Base-by-base conservation (phyloP, 2,113 vertebrate genomes). In the Scytalopus superciliaris region DNA sequence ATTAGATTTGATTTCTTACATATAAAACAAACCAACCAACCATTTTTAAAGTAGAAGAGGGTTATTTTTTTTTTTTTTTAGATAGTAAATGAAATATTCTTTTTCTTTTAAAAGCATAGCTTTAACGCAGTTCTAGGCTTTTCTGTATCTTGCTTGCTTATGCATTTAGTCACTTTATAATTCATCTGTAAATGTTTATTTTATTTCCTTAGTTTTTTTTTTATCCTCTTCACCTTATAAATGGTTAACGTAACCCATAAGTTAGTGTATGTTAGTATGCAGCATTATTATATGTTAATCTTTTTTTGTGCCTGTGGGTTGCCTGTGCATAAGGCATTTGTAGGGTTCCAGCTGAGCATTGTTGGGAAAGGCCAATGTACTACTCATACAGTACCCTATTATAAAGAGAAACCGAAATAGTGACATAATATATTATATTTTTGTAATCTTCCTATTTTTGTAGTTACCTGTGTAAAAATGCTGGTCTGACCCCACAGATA, bases 81-180 rank as follows among this genome's bases (percentile, higher is more conserved):
- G 97, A 70, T 97, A 98, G 97, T 88, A 83, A 93, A 96, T 91
- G 87, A 97, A 79, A 95, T 96, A 97, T 83, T 79, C 77, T 95
- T 84, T 87, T 95, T 91, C 76, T 94, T 97, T 86, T 91, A 95
- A 97, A 96, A 92, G 96, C 94, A 91, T 96, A 91, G 96, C 94
- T 98, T 98, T 93, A 97, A 97, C 56, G 97, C 97, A 97, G 97
- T 96, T 90, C 97, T 98, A 98, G 98, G 98, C 98, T 90, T 97
- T 97, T 97, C 96, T 98, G 93, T 98, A 98, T 96, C 96, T 95
- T 64, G 98, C 98, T 98, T 98, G 98, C 98, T 98, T 97, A 96
- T 95, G 98, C 98, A 98, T 99, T 98, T 99, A 99, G 98, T 98
- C 99, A 99, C 99, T 99, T 99, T 99, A 98, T 98, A 97, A 98